These are phyloP conservation scores for Myrmophylax atrothorax DNA, from an alignment of 2,113 vertebrate genomes.

Conservation along the genomic window DNA sequence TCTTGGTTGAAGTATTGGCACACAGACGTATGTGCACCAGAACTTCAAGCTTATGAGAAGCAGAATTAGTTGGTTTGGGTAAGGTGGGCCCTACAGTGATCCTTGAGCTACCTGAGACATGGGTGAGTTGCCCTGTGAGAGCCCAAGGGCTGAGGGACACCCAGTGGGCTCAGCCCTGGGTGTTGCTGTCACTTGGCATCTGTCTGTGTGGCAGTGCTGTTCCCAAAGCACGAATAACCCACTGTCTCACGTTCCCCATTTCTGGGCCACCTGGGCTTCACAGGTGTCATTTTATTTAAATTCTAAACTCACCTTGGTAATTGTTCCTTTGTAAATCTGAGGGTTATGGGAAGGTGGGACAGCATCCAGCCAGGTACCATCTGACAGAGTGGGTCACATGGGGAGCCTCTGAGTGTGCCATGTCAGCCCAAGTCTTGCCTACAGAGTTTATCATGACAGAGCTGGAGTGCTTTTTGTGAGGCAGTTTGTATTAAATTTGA, in stretches of 20 bases:
- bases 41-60: neutral
- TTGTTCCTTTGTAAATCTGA: neutral
- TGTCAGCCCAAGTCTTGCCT: neutral
- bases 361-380: neutral
- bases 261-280: neutral
- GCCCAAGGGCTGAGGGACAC: neutral
- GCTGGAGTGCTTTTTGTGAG: neutral
- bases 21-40: fast-evolving
- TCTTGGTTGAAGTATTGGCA: neutral
- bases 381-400: neutral
- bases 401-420: fast-evolving
- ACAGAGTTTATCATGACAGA: fast-evolving
- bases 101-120: fast-evolving
- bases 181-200: neutral
- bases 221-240: neutral
- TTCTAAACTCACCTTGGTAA: neutral
- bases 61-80: neutral
- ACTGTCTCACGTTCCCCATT: fast-evolving
- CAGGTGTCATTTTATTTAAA: neutral
- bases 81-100: fast-evolving
- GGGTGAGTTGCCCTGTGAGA: neutral
- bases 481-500: neutral
- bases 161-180: neutral
- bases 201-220: neutral
- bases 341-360: neutral